A percentile compares a stretch with the other conserved stretches of the same genome.
Conservation (phyloP, 2,113 vertebrate species). For the Nibea coibor region DNA sequence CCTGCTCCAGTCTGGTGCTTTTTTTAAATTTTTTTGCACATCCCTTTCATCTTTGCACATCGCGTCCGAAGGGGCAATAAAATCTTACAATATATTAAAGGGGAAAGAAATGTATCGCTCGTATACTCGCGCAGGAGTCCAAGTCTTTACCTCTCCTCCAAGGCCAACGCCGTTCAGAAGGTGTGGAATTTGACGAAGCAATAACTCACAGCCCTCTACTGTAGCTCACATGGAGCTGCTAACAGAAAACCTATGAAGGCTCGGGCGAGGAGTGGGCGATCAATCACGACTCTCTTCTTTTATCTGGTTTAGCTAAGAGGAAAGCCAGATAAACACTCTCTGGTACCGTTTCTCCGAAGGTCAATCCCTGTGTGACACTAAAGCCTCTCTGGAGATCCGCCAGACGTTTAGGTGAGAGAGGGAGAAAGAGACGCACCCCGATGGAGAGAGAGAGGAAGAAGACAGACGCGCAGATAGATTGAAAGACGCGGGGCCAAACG, state of each 20-base stretch:
- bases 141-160: slow-evolving; percentile 37
- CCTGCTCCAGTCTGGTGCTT: neutral
- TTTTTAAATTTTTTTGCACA: neutral
- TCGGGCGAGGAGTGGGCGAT: slow-evolving; percentile 62
- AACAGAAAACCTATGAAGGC: slow-evolving; percentile 68
- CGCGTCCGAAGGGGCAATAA: slow-evolving; percentile 4
- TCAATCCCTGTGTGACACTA: slow-evolving; percentile 71
- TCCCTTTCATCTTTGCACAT: neutral
- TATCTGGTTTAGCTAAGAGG: slow-evolving; percentile 73
- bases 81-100: slow-evolving; percentile 28
- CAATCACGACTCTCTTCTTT: slow-evolving; percentile 73
- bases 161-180: slow-evolving; percentile 54
- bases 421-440: slow-evolving; percentile 27
- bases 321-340: slow-evolving; percentile 77
- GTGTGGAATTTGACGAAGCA: slow-evolving; percentile 79
- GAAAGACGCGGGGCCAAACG: slow-evolving; percentile 48
- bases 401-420: slow-evolving; percentile 63
- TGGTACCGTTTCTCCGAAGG: slow-evolving; percentile 61
- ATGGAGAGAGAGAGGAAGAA: neutral
- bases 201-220: slow-evolving; percentile 71
- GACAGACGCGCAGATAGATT: slow-evolving; percentile 12
- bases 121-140: slow-evolving; percentile 35
- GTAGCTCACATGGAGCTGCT: slow-evolving; percentile 70
- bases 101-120: slow-evolving; percentile 39
- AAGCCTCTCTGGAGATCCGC: slow-evolving; percentile 62